Conservation (phyloP, 2,113 vertebrate genomes). For the Mandrillus leucophaeus region DNA sequence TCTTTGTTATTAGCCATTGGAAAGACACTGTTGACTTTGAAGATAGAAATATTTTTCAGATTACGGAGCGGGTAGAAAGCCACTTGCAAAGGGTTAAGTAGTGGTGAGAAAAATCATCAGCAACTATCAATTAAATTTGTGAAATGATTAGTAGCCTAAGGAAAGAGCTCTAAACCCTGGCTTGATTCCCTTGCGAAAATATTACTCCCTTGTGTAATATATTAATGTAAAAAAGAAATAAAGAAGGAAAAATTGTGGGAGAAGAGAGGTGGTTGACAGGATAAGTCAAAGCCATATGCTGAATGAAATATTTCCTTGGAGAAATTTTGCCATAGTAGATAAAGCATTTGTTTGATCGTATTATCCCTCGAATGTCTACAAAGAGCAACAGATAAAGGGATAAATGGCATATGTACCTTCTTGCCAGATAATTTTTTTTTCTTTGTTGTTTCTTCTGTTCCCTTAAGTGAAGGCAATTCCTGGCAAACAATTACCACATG, state of each 20-base stretch:
- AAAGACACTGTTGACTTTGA: background rate
- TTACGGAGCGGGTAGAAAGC: background rate
- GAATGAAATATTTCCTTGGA: background rate
- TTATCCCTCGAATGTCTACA: background rate
- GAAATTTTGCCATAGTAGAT: background rate
- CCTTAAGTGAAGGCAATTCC: background rate
- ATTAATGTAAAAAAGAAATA: background rate
- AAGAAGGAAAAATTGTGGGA: background rate
- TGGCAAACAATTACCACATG: slow-evolving; percentile 3
- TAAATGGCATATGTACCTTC: background rate
- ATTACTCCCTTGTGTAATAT: background rate
- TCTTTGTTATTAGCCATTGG: background rate
- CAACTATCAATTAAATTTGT: background rate
- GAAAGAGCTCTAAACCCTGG: background rate
- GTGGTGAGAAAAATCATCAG: background rate
- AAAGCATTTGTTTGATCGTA: slow-evolving; percentile 13
- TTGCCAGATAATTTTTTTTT: background rate
- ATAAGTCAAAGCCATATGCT: slow-evolving; percentile 1
- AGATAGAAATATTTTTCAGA: background rate
- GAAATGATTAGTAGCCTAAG: background rate
- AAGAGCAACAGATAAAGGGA: background rate
- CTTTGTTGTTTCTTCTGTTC: background rate
- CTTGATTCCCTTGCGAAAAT: background rate
- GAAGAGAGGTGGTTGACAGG: slow-evolving; percentile 4
- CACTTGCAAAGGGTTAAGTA: background rate